phyloP scores from a whole-genome alignment of 1,140 invertebrate species.

The Doryteuthis pealeii region DNA sequence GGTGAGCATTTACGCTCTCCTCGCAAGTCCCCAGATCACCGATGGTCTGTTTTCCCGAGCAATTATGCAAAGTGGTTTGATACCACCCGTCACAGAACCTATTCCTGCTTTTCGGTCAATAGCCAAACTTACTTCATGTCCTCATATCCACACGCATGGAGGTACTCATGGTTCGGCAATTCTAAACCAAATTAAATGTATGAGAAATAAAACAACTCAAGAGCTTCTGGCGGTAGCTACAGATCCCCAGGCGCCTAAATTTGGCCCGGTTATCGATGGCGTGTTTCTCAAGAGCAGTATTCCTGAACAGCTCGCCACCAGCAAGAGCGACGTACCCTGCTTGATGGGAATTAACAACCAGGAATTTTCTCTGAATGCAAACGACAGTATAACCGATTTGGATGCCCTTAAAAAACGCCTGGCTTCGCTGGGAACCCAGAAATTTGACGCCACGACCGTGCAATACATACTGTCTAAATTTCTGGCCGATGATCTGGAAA shows the following conservation, averaged over 20 bases:
- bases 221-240: neutral
- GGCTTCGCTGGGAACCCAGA: too few species aligned
- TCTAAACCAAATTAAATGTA: neutral
- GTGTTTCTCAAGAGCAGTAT: slow-evolving; percentile 11
- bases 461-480: too few species aligned
- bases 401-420: too few species aligned
- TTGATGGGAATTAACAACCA: too few species aligned
- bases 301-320: neutral
- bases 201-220: slow-evolving; percentile 1
- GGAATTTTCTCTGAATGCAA: too few species aligned
- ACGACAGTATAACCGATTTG: too few species aligned
- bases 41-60: slow-evolving; percentile 47
- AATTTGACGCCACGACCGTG: too few species aligned
- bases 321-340: too few species aligned
- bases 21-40: slow-evolving; percentile 20
- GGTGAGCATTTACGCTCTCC: slow-evolving; percentile 13
- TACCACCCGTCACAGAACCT: neutral
- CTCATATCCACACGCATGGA: neutral
- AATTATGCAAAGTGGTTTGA: slow-evolving; percentile 31
- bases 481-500: too few species aligned
- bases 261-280: slow-evolving; percentile 16
- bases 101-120: neutral
- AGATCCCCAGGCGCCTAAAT: neutral
- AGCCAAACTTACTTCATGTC: slow-evolving; percentile 7
- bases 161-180: neutral